These are phyloP conservation scores for Crotalus helleri DNA, from an alignment of 2,113 vertebrate genomes.

Conservation along the genomic window DNA sequence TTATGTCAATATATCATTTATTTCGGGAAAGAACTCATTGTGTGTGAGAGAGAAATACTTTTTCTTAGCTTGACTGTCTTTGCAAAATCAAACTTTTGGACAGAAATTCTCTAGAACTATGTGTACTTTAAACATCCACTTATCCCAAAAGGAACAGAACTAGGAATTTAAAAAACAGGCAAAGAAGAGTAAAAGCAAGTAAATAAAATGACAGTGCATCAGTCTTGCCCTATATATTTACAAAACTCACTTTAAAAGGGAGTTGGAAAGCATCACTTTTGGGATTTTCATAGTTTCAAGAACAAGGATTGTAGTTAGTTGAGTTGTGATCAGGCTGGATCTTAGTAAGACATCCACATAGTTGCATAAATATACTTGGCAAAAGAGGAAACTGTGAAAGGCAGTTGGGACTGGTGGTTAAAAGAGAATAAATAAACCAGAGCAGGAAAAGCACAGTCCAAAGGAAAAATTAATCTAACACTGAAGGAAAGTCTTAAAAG, in stretches of 20 bases:
- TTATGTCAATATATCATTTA: background rate
- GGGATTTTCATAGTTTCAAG: background rate
- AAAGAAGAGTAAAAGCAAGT: constrained; percentile 20
- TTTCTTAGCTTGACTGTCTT: background rate
- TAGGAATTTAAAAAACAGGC: constrained; percentile 1
- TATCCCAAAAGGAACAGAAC: constrained; percentile 16
- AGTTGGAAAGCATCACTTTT: background rate
- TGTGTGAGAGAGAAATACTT: background rate
- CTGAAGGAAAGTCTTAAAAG: background rate
- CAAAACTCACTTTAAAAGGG: background rate
- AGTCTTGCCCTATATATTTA: background rate
- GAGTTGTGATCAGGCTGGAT: background rate
- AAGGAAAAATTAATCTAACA: background rate
- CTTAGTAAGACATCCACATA: background rate
- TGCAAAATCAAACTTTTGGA: constrained; percentile 29
- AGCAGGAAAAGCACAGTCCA: background rate
- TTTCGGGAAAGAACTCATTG: background rate
- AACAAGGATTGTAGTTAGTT: background rate
- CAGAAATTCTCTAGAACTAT: constrained; percentile 28
- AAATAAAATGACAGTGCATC: constrained; percentile 22
- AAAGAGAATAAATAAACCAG: background rate
- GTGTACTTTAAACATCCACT: constrained; percentile 33
- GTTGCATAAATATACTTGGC: background rate
- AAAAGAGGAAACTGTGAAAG: background rate
- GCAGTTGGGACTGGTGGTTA: background rate